Conservation (phyloP, 2,113 vertebrate genomes). For the Phyllostomus hastatus region DNA sequence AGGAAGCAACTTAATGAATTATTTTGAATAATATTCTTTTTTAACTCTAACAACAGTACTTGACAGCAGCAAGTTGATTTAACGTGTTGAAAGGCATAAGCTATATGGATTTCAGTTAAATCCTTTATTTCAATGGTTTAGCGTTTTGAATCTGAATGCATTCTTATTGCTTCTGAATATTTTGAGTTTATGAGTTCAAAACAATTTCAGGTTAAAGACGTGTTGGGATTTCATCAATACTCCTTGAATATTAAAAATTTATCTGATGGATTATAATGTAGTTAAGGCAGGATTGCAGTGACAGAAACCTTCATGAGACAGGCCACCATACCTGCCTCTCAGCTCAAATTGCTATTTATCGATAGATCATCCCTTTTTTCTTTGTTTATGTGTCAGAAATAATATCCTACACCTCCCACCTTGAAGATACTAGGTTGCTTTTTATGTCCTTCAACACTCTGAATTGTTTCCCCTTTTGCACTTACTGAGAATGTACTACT, state of each 20-base stretch:
- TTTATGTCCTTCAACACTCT: neutral
- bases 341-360: neutral
- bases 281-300: neutral
- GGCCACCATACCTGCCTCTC: neutral
- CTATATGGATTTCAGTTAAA: neutral
- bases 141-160: neutral
- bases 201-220: neutral
- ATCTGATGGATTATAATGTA: neutral
- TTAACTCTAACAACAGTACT: slow-evolving; percentile 9
- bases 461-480: neutral
- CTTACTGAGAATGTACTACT: neutral
- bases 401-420: neutral
- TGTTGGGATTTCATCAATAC: neutral
- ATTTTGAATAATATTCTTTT: slow-evolving; percentile 52
- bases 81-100: slow-evolving; percentile 21
- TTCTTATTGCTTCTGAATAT: neutral
- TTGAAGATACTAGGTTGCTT: neutral
- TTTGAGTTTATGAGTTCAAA: slow-evolving; percentile 28
- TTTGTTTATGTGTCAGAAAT: neutral
- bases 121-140: slow-evolving; percentile 31
- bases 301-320: neutral
- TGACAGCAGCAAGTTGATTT: slow-evolving; percentile 48
- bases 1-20: slow-evolving; percentile 47
- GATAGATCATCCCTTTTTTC: neutral
- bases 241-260: neutral